phyloP scores from a whole-genome alignment of 2,113 vertebrate genomes.

The Turdus rufiventris region DNA sequence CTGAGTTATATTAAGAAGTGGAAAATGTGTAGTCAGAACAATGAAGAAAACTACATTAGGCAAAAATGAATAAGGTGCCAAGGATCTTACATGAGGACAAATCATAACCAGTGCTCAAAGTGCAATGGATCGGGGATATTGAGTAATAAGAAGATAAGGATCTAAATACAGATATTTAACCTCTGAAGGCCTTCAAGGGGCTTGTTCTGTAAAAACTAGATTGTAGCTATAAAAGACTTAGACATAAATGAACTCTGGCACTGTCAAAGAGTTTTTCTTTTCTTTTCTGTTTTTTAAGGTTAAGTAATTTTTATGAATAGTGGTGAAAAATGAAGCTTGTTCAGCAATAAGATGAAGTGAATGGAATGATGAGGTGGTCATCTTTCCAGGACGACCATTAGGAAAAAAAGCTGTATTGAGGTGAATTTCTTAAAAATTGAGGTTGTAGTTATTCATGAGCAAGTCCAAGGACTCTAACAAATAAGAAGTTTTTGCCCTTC shows the following conservation, averaged over 20 bases:
- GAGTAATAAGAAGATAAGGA: conserved; percentile 46
- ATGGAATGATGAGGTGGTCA: background rate
- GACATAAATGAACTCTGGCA: conserved; percentile 22
- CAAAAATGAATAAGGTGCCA: conserved; percentile 53
- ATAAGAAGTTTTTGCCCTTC: background rate
- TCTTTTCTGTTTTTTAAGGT: background rate
- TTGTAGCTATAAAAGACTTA: conserved; percentile 26
- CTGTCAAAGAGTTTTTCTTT: background rate
- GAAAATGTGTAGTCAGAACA: conserved; percentile 43
- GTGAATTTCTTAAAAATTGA: background rate
- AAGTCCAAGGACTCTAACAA: background rate
- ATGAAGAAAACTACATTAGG: conserved; percentile 49
- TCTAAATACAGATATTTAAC: conserved; percentile 50
- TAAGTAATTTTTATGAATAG: background rate
- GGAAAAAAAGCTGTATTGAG: background rate
- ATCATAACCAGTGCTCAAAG: conserved; percentile 48
- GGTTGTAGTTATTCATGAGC: background rate
- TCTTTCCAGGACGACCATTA: background rate
- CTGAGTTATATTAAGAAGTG: conserved; percentile 56
- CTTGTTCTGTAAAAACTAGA: conserved; percentile 22
- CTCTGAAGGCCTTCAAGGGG: conserved; percentile 18
- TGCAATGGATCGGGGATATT: background rate
- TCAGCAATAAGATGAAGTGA: background rate
- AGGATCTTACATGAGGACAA: conserved; percentile 46
- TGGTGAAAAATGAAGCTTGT: background rate